phyloP scores from a whole-genome alignment of 2,113 vertebrate genomes.

The Ia io region DNA sequence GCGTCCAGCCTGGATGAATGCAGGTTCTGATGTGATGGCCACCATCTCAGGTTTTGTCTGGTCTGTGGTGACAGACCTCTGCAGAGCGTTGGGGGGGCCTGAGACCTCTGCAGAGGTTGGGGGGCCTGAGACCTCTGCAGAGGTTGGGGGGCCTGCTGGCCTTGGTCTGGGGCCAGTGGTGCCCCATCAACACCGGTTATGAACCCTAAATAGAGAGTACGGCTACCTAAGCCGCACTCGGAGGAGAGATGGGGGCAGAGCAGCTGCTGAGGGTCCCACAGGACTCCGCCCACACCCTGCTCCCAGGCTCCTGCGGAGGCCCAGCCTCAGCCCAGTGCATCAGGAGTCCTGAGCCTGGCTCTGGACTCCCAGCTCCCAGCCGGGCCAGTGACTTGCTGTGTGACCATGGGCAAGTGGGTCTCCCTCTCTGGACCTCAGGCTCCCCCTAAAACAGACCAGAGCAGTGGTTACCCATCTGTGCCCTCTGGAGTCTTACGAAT shows the following conservation, averaged over 20 bases:
- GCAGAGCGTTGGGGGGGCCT: neutral
- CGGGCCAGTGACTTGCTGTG: neutral
- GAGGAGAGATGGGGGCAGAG: accelerated
- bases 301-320: neutral
- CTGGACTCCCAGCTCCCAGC: neutral
- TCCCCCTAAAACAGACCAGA: neutral
- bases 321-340: neutral
- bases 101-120: neutral
- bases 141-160: neutral
- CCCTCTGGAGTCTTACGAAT: neutral
- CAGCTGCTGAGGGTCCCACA: too few species aligned
- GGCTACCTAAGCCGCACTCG: accelerated
- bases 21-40: neutral
- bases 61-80: too few species aligned
- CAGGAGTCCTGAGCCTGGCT: neutral
- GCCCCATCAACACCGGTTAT: accelerated
- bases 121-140: accelerated
- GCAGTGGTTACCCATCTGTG: neutral
- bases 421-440: neutral
- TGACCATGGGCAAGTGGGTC: neutral
- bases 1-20: neutral
- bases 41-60: neutral
- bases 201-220: neutral
- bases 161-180: neutral
- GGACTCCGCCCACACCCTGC: neutral